Base-by-base conservation (phyloP, 2,113 vertebrate species). In the Condylura cristata region DNA sequence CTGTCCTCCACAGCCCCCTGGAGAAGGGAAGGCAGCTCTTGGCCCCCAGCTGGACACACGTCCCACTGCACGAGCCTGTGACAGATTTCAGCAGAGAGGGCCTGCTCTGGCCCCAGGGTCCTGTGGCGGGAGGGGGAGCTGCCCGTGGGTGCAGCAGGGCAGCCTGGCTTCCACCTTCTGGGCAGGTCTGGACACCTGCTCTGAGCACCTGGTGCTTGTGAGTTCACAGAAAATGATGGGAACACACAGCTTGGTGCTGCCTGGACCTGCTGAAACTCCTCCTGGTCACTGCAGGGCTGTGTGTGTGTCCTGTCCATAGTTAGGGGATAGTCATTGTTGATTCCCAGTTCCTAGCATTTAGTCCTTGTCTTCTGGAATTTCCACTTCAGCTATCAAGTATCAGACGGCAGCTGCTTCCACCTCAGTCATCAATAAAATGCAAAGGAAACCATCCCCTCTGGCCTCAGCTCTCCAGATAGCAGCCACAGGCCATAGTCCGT, bases 11-110 rank as follows among this genome's bases (percentile, higher is more conserved):
- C 3, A 34, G 24, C 10, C 6, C 7, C 20, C 11, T 14, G 22
- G 22, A 26, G 79, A 70, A 80, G 6, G 32, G 17, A 34, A n/a
- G 41, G 24, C 28, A 7, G 8, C 28, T 16, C 37, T 46, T 30
- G 34, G 3, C 7, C 3, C 13, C 10, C 32, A 10, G 7, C 51
- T 34, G 6, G 39, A 30, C 20, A 30, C 28, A 75, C 8, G 5
- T 2, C 8, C 8, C n/a, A 0, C 72, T 24, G 0, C 11, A 26
- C 26, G 6, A 32, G 28, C 11, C 22, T 22, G 17, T 22, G 13
- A 20, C 18, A 6, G 39, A 18, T 24, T 63, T 70, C 20, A 56
- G 24, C 18, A n/a, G 8, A 28, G 26, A 71, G n/a, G 18, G 53
- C 63, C 4, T 5, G 32, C n/a, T 70, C 66, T 70, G 66, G 34